phyloP scores from a whole-genome alignment of 2,888 invertebrate genomes.

The Drosophila sordidapex region DNA sequence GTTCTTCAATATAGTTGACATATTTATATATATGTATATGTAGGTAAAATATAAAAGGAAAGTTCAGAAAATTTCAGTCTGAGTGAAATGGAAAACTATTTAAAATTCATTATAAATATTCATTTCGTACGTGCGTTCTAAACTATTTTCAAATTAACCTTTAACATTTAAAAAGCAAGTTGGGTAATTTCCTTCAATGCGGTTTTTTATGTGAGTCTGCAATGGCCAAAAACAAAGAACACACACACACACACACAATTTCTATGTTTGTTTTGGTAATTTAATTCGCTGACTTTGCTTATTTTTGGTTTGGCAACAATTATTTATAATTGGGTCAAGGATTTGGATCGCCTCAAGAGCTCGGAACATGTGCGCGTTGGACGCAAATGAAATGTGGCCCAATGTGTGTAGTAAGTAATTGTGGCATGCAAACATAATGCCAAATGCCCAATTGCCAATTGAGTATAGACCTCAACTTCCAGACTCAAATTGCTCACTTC shows the following conservation, averaged over 20 bases:
- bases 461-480: background rate
- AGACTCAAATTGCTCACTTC: constrained; percentile 43
- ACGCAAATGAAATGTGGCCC: constrained; percentile 43
- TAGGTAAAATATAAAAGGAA: too few relatives aligned
- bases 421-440: constrained; percentile 69
- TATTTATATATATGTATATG: too few relatives aligned
- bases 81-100: background rate
- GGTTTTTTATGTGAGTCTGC: constrained; percentile 41
- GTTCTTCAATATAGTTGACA: background rate
- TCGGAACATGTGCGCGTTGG: constrained; percentile 27
- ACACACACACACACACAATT: constrained; percentile 18
- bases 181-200: constrained; percentile 20
- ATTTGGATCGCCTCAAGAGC: constrained; percentile 61
- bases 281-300: constrained; percentile 60
- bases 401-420: constrained; percentile 67
- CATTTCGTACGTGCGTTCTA: background rate
- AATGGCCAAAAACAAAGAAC: constrained; percentile 21
- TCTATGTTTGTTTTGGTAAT: constrained; percentile 78
- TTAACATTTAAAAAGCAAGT: constrained; percentile 39
- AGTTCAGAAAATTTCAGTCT: background rate
- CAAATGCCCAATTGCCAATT: constrained; percentile 37
- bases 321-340: constrained; percentile 79
- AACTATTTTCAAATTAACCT: constrained; percentile 43
- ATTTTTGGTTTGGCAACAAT: constrained; percentile 68
- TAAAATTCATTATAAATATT: constrained; percentile 21